These are phyloP conservation scores for Gopherus evgoodei DNA, from an alignment of 2,113 vertebrate genomes.

Conservation along the genomic window DNA sequence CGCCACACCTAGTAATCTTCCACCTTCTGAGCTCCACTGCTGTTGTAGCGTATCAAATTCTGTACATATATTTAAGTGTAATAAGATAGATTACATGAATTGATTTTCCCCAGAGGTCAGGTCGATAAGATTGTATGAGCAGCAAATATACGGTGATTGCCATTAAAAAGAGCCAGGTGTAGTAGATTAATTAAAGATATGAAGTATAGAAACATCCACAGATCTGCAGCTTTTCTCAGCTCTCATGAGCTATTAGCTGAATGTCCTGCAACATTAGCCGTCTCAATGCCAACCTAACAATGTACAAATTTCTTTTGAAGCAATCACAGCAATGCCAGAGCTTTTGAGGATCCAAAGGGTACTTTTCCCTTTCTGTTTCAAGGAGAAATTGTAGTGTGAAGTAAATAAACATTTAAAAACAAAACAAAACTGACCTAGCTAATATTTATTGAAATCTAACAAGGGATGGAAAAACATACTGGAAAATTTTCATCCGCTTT, in stretches of 20 bases:
- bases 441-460: conserved; percentile 1
- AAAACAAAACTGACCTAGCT: conserved; percentile 13
- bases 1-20: not conserved
- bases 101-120: conserved; percentile 67
- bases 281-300: conserved; percentile 49
- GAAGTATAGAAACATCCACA: conserved; percentile 45
- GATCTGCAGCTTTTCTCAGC: conserved; percentile 17
- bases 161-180: conserved; percentile 7
- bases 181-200: conserved; percentile 77
- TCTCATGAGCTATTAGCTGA: conserved; percentile 55
- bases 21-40: not conserved
- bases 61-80: conserved; percentile 76
- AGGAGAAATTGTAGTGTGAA: conserved; percentile 58
- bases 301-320: conserved; percentile 43
- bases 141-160: conserved; percentile 22
- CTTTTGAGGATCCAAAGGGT: conserved; percentile 63
- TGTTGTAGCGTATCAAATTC: not conserved
- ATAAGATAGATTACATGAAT: conserved; percentile 67
- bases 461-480: not conserved
- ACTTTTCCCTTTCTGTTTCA: conserved; percentile 46
- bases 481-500: not conserved
- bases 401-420: conserved; percentile 58
- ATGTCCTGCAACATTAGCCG: conserved; percentile 39
- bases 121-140: conserved; percentile 68
- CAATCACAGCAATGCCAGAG: conserved; percentile 56